Evolutionary conservation across 2,888 invertebrate species (phyloP).

Genomic region (Microctonus aethiopoides): DNA sequence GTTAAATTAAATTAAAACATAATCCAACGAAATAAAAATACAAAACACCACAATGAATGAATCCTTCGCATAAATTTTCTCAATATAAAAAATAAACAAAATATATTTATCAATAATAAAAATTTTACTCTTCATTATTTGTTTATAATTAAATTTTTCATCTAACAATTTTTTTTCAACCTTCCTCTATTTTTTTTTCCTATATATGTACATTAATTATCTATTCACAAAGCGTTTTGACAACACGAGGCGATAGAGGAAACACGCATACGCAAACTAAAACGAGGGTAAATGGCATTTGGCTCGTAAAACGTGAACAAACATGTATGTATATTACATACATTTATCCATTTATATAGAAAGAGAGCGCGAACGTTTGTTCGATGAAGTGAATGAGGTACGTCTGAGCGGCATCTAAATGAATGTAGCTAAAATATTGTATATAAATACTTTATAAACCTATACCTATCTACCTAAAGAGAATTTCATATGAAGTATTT

Average conservation of each 20-base stretch:
- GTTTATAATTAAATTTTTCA: not conserved
- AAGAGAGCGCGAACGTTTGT: conserved; percentile 47
- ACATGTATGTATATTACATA: conserved; percentile 3
- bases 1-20: not conserved
- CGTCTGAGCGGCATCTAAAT: conserved; percentile 58
- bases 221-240: conserved; percentile 27
- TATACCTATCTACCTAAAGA: too few species aligned
- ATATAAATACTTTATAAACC: too few species aligned
- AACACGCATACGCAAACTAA: conserved; percentile 22
- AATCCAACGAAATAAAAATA: not conserved
- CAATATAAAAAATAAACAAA: too few species aligned
- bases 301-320: conserved; percentile 38
- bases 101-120: too few species aligned
- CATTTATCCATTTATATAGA: conserved; percentile 42
- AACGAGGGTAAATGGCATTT: conserved; percentile 19
- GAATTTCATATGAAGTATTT: not conserved
- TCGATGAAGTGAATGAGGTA: conserved; percentile 53
- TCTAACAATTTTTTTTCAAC: not conserved
- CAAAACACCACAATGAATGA: too few species aligned
- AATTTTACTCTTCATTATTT: not conserved
- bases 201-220: conserved; percentile 7
- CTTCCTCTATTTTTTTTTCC: conserved; percentile 5
- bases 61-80: too few species aligned
- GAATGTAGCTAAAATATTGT: conserved; percentile 39
- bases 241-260: conserved; percentile 23